Conservation (phyloP, 2,113 vertebrate species). For the Psilopogon haemacephalus region DNA sequence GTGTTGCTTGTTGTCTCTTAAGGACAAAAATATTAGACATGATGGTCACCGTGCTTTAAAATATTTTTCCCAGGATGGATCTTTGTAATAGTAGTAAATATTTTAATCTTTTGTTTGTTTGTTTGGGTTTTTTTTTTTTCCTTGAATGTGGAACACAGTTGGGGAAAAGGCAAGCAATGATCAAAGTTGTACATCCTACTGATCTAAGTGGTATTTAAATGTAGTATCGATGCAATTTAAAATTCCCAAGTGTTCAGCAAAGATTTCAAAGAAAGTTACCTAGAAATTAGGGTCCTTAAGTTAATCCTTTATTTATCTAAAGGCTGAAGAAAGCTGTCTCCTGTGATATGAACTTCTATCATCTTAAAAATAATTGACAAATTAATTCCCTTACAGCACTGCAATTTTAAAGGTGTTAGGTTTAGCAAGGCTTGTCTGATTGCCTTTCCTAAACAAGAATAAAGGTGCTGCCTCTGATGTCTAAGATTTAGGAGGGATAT, state of each 20-base stretch:
- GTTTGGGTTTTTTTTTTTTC: not conserved
- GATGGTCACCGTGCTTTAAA: conserved; percentile 12
- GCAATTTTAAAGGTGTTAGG: conserved; percentile 67
- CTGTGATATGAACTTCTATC: conserved; percentile 70
- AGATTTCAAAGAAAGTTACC: conserved; percentile 63
- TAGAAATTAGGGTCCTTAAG: conserved; percentile 62
- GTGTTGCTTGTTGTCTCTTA: conserved; percentile 14
- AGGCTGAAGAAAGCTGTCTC: conserved; percentile 69
- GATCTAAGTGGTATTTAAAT: conserved; percentile 45
- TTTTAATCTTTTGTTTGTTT: not conserved
- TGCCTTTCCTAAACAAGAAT: conserved; percentile 69
- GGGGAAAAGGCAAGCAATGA: not conserved
- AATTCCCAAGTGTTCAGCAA: conserved; percentile 48
- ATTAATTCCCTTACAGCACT: conserved; percentile 70
- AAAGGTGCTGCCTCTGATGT: conserved; percentile 64
- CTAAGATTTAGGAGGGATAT: conserved; percentile 59
- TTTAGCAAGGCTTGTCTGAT: conserved; percentile 73
- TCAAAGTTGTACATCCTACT: not conserved
- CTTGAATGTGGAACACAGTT: not conserved
- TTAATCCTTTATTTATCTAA: conserved; percentile 77
- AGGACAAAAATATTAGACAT: conserved; percentile 26
- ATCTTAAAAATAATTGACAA: conserved; percentile 77
- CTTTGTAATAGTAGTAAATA: conserved; percentile 14
- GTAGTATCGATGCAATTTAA: conserved; percentile 47
- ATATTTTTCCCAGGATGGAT: not conserved